phyloP scores from a whole-genome alignment of 1,140 invertebrate genomes.

The Propsilocerus akamusi region DNA sequence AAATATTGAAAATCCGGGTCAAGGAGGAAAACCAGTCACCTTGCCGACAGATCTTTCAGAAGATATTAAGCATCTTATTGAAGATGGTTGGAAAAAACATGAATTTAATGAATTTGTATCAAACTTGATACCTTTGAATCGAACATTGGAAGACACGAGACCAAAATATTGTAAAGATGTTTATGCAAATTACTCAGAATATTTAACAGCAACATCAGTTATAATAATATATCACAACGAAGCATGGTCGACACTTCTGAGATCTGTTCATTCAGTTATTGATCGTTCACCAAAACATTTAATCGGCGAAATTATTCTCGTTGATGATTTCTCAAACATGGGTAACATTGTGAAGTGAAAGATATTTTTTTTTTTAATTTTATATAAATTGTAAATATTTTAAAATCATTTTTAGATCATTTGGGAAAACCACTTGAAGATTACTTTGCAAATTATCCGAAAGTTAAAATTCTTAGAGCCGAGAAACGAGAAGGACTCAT shows the following conservation, averaged over 20 bases:
- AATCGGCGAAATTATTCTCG: slow-evolving; percentile 59
- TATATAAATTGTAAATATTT: slow-evolving; percentile 11
- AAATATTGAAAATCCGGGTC: not conserved
- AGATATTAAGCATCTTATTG: not conserved
- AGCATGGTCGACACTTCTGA: slow-evolving; percentile 64
- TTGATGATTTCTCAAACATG: slow-evolving; percentile 47
- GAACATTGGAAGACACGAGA: slow-evolving; percentile 75
- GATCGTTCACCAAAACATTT: slow-evolving; percentile 45
- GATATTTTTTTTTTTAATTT: no score
- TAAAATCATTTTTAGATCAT: no score
- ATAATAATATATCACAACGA: slow-evolving; percentile 82
- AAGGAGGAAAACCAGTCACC: not conserved
- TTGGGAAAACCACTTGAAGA: slow-evolving; percentile 49
- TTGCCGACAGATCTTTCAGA: not conserved
- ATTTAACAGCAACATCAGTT: slow-evolving; percentile 42
- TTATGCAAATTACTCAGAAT: not conserved
- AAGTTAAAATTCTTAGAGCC: slow-evolving; percentile 37
- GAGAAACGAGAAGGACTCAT: slow-evolving; percentile 47
- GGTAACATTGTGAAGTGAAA: no score
- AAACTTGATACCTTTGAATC: slow-evolving; percentile 58
- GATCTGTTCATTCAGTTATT: slow-evolving; percentile 64
- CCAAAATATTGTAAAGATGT: slow-evolving; percentile 25
- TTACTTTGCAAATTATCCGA: slow-evolving; percentile 48
- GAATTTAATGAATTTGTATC: not conserved
- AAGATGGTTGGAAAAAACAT: not conserved